Evolutionary conservation across 1,140 invertebrate species (phyloP), one percentile per base, ranked within the genome.

Genomic region (Frieseomelitta varia): DNA sequence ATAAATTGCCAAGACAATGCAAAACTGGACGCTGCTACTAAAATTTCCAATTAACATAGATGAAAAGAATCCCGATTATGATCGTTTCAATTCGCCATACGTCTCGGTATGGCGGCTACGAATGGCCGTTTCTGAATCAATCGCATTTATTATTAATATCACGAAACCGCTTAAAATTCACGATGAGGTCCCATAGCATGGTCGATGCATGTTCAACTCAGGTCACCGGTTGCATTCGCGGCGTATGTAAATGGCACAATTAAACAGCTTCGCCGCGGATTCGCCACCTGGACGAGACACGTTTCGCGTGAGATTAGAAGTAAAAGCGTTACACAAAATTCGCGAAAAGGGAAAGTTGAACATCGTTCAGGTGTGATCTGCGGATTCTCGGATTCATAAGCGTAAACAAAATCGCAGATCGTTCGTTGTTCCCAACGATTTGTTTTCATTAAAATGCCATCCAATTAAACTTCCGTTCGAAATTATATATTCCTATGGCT

Each of bases 111-210:
- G 30, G 27, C 51, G 63, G 19, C 30, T 39, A 27, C 1, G 1
- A 11, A 14, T 1, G 10, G 0, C 1, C 19, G 11, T 8, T 19
- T 21, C 17, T 77, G 12, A 68, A 58, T 69, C 69, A 83, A 83
- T 78, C n/a, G 58, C 19, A 21, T 58, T 84, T 58, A 67, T 74
- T 74, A 80, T 80, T 84, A 67, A 80, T 80, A 79, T 84, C 83
- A 80, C 77, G 83, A 4, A 84, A 80, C 17, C n/a, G n/a, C 0
- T 84, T 80, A 53, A 68, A 21, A 84, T 72, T 84, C 73, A 82
- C 21, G 34, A 58, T 61, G 10, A 19, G 6, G 19, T 8, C 69
- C 19, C 63, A 47, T 63, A 78, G 27, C n/a, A 39, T 74, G 19
- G 4, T 19, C 58, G 61, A 30, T 72, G 84, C 85, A 67, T 67